Base-by-base conservation (phyloP, 2,888 invertebrate genomes). In the Aspidapion aeneum region DNA sequence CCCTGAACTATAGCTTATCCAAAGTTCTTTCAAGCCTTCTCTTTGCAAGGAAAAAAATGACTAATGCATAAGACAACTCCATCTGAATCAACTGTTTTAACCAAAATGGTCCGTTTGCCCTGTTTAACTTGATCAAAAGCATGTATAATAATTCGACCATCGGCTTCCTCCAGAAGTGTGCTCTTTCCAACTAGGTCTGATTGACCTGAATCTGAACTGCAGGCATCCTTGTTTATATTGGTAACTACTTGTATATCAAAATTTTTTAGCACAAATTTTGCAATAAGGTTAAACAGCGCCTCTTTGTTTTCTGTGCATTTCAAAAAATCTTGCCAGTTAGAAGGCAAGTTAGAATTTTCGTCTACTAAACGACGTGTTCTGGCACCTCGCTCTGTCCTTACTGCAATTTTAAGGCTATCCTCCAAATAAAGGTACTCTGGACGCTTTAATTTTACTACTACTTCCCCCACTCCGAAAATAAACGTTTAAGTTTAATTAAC, bases 281-380 rank as follows among this genome's bases (percentile, higher is more conserved):
- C 35, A 35, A 12, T 35, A 35, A 35, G 35, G 35, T 35, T 35
- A 35, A 35, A 35, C 35, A 35, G 35, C 35, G 35, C 35, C 35
- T 35, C 12, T 35, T 35, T 35, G 35, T 35, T 35, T 35, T 35
- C 35, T 35, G 35, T 35, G 35, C 3, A 35, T 35, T 35, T 35
- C 12, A 7, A 35, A 35, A 35, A 35, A 35, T 35, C 12, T 12
- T 35, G 35, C 12, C 35, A 35, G 35, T 35, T 35, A 35, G 35
- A 35, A 35, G 5, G 35, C 12, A 35, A 35, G 12, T 35, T 35
- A 35, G 35, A 35, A 35, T 35, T 35, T 35, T 35, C 35, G 52
- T 18, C n/a, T 17, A 52, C 52, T 52, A 52, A 52, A 52, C 7
- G 52, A 57, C 57, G 57, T 57, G 21, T 57, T 21, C 21, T 21